Conservation (phyloP, 2,888 invertebrate species). For the Yponomeuta sedellus region DNA sequence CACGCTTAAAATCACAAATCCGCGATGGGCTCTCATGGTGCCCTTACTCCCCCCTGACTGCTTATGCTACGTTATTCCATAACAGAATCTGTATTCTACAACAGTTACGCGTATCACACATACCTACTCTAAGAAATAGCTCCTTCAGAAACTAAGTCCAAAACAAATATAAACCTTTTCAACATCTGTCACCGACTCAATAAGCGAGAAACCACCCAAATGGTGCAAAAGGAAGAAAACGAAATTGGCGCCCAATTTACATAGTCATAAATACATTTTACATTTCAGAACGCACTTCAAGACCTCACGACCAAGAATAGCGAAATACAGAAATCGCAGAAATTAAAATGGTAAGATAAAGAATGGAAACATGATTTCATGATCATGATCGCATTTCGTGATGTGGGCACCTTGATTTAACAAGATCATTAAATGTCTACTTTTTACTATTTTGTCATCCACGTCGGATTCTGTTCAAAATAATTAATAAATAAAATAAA, state of each 20-base stretch:
- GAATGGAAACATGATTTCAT: too few species aligned
- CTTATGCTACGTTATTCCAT: too few species aligned
- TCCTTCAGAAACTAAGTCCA: background rate
- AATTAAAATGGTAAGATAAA: background rate
- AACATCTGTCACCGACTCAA: slow-evolving; percentile 45
- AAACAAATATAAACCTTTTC: slow-evolving; percentile 24
- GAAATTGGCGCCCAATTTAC: slow-evolving; percentile 63
- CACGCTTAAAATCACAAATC: too few species aligned
- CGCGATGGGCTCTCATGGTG: too few species aligned
- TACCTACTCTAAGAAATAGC: background rate
- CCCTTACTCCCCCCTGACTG: too few species aligned
- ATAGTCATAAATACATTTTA: slow-evolving; percentile 75
- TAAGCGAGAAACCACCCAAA: slow-evolving; percentile 32
- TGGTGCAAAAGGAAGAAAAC: slow-evolving; percentile 35
- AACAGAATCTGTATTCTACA: too few species aligned
- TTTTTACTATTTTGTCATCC: too few species aligned
- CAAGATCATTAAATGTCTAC: too few species aligned
- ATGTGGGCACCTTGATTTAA: too few species aligned
- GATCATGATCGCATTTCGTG: too few species aligned
- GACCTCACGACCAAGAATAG: background rate
- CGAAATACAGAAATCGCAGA: background rate
- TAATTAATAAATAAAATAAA: too few species aligned
- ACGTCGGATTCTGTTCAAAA: too few species aligned
- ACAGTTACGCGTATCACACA: background rate
- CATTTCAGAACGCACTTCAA: background rate